Base-by-base conservation (phyloP, 1,140 invertebrate genomes). In the Aradophagus sp. region DNA sequence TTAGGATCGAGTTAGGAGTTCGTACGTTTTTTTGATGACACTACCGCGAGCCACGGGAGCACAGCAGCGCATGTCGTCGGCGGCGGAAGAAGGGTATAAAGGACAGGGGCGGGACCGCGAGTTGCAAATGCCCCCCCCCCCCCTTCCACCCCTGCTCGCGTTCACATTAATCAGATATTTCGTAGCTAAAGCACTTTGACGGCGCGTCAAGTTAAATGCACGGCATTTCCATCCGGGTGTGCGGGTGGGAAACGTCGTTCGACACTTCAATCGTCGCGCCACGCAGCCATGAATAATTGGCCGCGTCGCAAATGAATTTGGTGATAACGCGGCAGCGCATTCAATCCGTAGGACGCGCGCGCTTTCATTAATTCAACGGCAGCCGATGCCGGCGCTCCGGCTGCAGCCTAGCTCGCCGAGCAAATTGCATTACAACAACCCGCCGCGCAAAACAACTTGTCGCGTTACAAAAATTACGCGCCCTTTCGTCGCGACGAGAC, bases 251-350 rank as follows among this genome's bases (percentile, higher is more conserved):
- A 68, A 68, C 65, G 69, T 62, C 53, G 69, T 73, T 75, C 73
- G 65, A 75, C 65, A 75, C 65, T 75, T 75, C 65, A 75, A 75
- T 75, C 73, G 65, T 73, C 78, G 77, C 78, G 76, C 76, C 77
- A 79, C 75, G 75, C 70, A 65, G 62, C 52, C 73, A 80, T 82
- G 77, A 83, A 81, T 82, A 83, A 83, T 83, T 81, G 77, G 73
- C 55, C 72, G 67, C 74, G 75, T 78, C 75, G 77, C 80, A 77
- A 80, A 81, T 78, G 77, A 82, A 82, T 83, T 82, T 77, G 75
- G 76, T 73, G 80, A 81, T 81, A 78, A 82, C 75, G 69, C 69
- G 63, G 70, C 70, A 67, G 61, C 63, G 70, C 67, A 23, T 71
- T 58, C 77, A 76, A 80, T 81, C 77, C 59, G 47, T 41, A 74